Evolutionary conservation across 2,797 vertebrate genomes (phyloP).

Genomic region (Alcedo atthis): DNA sequence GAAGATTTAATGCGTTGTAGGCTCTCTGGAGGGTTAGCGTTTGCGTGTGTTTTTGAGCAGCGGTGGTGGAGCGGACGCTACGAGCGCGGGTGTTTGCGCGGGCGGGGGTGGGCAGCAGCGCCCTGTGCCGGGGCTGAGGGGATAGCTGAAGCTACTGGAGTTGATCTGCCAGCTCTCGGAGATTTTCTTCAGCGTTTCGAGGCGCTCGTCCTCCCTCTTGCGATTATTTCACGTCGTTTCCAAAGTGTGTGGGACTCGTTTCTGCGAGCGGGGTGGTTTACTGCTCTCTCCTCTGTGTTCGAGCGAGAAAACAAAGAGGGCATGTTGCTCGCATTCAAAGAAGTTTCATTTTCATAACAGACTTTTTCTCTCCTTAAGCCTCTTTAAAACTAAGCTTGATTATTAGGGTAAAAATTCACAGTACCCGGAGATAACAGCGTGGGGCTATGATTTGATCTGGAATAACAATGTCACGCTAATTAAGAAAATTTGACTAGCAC

Average conservation of each 20-base stretch:
- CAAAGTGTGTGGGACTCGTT: too few relatives aligned
- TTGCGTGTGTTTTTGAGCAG: neutral
- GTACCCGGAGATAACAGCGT: neutral
- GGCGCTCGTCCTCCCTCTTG: accelerated
- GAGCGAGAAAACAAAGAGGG: accelerated
- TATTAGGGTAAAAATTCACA: neutral
- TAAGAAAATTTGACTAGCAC: too few relatives aligned
- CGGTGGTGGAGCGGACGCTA: accelerated
- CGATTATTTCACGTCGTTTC: accelerated
- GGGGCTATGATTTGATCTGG: neutral
- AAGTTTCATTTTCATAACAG: neutral
- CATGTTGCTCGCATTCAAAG: accelerated
- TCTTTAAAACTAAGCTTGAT: neutral
- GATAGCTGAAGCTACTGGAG: accelerated
- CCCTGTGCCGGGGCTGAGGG: too few relatives aligned
- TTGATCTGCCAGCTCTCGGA: accelerated
- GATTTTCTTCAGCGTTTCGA: too few relatives aligned
- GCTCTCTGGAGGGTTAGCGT: accelerated
- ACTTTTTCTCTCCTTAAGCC: neutral
- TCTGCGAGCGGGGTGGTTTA: too few relatives aligned
- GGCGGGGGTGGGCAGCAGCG: too few relatives aligned
- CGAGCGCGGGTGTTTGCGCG: too few relatives aligned
- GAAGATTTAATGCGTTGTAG: accelerated
- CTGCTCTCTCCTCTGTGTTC: too few relatives aligned
- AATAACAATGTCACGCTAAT: neutral